phyloP scores from a whole-genome alignment of 2,113 vertebrate genomes.

The Aplodontia rufa region DNA sequence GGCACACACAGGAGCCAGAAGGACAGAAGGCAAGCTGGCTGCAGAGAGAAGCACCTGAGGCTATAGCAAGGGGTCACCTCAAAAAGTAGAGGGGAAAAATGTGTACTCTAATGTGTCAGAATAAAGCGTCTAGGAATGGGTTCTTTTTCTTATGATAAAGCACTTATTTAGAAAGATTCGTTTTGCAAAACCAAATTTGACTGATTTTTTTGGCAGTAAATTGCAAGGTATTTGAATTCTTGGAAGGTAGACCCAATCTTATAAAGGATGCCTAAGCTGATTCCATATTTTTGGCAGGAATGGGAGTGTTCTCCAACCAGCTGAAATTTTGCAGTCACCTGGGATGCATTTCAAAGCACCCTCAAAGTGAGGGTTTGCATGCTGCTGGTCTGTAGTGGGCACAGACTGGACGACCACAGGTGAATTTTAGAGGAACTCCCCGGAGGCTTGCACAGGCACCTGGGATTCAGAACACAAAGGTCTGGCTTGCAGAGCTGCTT shows the following conservation, averaged over 20 bases:
- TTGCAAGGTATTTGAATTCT: neutral
- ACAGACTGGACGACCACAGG: neutral
- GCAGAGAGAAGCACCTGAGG: neutral
- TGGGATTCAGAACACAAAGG: neutral
- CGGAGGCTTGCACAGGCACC: fast-evolving
- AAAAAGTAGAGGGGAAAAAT: neutral
- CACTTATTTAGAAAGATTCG: neutral
- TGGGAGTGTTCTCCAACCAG: neutral
- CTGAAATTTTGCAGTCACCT: no score
- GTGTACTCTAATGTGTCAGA: neutral
- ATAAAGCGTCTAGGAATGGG: neutral
- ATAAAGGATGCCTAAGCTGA: fast-evolving
- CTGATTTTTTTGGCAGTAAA: neutral
- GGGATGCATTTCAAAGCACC: neutral
- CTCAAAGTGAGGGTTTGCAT: neutral
- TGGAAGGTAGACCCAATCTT: neutral
- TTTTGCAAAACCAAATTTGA: neutral
- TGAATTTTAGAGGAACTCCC: neutral
- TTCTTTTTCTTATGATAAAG: neutral
- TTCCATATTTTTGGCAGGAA: fast-evolving
- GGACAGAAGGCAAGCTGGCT: fast-evolving
- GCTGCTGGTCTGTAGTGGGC: fast-evolving
- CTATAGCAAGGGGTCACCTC: fast-evolving
- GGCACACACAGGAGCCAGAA: neutral
- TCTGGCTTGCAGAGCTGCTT: neutral